Evolutionary conservation across 1,140 invertebrate genomes (phyloP).

Genomic region (Hyposmocoma kahamanoa): DNA sequence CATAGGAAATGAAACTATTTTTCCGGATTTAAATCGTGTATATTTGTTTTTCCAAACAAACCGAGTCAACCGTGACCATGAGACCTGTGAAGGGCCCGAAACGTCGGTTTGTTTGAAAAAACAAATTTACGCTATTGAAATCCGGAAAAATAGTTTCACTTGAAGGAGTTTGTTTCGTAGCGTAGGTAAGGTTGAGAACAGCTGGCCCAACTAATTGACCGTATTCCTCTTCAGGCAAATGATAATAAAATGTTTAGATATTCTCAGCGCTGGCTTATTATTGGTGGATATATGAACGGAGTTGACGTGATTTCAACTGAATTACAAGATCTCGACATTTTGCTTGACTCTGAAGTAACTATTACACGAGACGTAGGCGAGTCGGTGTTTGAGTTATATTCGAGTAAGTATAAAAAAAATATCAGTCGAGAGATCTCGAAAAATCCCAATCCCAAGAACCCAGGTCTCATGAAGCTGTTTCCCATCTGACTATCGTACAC

Average conservation of each 20-base stretch:
- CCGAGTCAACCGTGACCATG: no score
- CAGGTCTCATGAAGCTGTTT: neutral
- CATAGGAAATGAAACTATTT: no score
- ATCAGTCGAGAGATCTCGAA: neutral
- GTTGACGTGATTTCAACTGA: constrained; percentile 6
- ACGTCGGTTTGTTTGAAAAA: no score
- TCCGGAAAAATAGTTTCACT: neutral
- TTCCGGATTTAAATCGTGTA: no score
- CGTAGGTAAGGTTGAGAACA: no score
- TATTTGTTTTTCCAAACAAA: no score
- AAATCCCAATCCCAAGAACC: neutral
- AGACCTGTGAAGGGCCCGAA: no score
- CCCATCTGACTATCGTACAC: neutral
- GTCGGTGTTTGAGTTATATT: constrained; percentile 16
- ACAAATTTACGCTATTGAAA: no score
- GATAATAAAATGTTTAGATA: constrained; percentile 14
- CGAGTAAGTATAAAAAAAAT: constrained; percentile 22
- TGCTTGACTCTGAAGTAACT: constrained; percentile 38
- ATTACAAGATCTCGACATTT: constrained; percentile 20
- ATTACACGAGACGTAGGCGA: constrained; percentile 15
- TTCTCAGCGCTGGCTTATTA: constrained; percentile 30
- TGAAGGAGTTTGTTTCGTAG: neutral
- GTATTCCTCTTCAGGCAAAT: constrained; percentile 16
- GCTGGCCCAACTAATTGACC: no score
- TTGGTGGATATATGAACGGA: constrained; percentile 7